Conservation (phyloP, 2,113 vertebrate species). For the Chaetorhynchus papuensis region DNA sequence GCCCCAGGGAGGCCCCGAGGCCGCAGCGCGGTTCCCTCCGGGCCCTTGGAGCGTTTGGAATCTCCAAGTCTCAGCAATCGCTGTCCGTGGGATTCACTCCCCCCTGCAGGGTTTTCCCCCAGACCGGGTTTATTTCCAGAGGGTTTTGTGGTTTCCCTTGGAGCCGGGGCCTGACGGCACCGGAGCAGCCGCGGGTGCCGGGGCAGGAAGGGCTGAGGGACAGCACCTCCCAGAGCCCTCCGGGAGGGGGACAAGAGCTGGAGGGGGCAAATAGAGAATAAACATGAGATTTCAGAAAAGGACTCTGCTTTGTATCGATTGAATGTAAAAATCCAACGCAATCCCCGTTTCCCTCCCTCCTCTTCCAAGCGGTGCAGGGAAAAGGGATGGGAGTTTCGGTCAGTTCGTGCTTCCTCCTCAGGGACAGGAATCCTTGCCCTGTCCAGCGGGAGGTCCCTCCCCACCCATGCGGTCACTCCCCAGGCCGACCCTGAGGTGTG, state of each 20-base stretch:
- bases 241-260: background rate
- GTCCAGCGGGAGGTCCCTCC: too few relatives aligned
- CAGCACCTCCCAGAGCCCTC: background rate
- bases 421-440: too few relatives aligned
- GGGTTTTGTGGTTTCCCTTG: background rate
- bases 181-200: rapidly evolving
- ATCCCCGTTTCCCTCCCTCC: too few relatives aligned
- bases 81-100: rapidly evolving
- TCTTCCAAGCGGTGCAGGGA: too few relatives aligned
- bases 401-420: too few relatives aligned
- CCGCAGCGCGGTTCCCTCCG: background rate
- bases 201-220: background rate
- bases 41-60: background rate
- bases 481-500: too few relatives aligned
- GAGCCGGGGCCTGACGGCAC: background rate
- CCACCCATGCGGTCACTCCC: too few relatives aligned
- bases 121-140: background rate
- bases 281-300: too few relatives aligned
- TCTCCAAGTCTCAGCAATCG: background rate
- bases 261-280: background rate
- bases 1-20: background rate
- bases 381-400: too few relatives aligned
- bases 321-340: too few relatives aligned
- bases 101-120: background rate
- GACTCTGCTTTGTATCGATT: too few relatives aligned